Evolutionary conservation across 1,140 invertebrate genomes (phyloP).

Genomic region (Leptopilina boulardi): DNA sequence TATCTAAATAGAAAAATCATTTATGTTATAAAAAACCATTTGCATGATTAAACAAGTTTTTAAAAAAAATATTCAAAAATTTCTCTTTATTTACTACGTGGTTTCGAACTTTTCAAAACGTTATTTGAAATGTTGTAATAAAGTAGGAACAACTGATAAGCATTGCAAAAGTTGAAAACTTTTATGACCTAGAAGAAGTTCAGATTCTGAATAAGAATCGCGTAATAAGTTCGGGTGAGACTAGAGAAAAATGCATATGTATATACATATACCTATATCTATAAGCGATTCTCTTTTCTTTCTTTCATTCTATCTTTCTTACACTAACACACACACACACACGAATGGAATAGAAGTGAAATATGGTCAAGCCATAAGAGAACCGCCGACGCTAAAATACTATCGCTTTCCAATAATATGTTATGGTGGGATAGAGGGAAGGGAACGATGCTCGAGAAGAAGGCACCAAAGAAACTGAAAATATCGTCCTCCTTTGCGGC

Average conservation of each 20-base stretch:
- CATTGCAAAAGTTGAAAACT: constrained; percentile 17
- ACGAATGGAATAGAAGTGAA: constrained; percentile 51
- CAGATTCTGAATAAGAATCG: constrained; percentile 26
- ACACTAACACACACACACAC: constrained; percentile 42
- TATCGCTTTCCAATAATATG: constrained; percentile 65
- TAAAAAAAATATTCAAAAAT: not conserved
- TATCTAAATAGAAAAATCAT: not conserved
- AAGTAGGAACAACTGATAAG: constrained; percentile 24
- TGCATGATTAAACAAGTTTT: not conserved
- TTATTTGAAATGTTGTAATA: not conserved
- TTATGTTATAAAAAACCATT: not conserved
- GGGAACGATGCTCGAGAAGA: constrained; percentile 28
- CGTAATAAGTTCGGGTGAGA: constrained; percentile 31
- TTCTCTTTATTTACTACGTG: not conserved
- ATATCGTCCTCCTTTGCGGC: constrained; percentile 61
- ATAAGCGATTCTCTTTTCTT: constrained; percentile 20
- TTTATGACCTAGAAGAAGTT: constrained; percentile 20
- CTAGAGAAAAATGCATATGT: constrained; percentile 54
- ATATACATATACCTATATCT: constrained; percentile 51
- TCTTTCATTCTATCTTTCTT: constrained; percentile 42
- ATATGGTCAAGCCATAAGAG: constrained; percentile 60
- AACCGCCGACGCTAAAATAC: constrained; percentile 63
- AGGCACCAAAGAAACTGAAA: constrained; percentile 52
- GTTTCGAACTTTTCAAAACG: not conserved
- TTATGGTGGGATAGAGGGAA: constrained; percentile 31